phyloP scores from a whole-genome alignment of 1,140 invertebrate species.

The Drosophila melanica region DNA sequence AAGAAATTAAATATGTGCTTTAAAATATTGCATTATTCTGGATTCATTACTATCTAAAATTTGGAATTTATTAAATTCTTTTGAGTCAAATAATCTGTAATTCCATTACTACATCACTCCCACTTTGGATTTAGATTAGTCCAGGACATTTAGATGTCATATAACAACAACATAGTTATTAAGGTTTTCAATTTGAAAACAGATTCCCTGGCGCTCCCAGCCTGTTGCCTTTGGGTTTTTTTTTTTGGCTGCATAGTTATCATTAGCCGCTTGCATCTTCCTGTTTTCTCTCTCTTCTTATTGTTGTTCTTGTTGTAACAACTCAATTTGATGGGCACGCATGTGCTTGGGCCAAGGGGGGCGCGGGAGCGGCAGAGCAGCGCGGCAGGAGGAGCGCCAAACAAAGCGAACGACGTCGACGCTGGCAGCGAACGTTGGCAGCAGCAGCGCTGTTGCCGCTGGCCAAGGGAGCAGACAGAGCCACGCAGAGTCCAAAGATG shows the following conservation, averaged over 20 bases:
- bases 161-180: too few relatives aligned
- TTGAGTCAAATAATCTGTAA: too few relatives aligned
- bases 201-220: not conserved
- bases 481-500: constrained; percentile 46
- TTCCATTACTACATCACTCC: too few relatives aligned
- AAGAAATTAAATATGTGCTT: too few relatives aligned
- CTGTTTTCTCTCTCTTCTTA: not conserved
- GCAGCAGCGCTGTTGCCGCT: constrained; percentile 21
- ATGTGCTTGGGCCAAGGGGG: constrained; percentile 29
- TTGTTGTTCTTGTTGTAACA: constrained; percentile 28
- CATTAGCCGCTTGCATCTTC: not conserved
- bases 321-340: constrained; percentile 45
- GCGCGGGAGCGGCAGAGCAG: constrained; percentile 3
- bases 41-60: too few relatives aligned
- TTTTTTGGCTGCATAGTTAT: constrained; percentile 5
- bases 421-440: constrained; percentile 13
- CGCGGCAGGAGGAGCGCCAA: constrained; percentile 39
- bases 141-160: too few relatives aligned
- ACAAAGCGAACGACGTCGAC: constrained; percentile 2
- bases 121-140: too few relatives aligned
- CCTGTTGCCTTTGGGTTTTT: constrained; percentile 3
- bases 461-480: constrained; percentile 38
- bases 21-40: too few relatives aligned
- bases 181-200: too few relatives aligned
- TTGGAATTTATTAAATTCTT: too few relatives aligned